Conservation (phyloP, 64 coral and sea anemone genomes). For the Dendronephthya gigantea region DNA sequence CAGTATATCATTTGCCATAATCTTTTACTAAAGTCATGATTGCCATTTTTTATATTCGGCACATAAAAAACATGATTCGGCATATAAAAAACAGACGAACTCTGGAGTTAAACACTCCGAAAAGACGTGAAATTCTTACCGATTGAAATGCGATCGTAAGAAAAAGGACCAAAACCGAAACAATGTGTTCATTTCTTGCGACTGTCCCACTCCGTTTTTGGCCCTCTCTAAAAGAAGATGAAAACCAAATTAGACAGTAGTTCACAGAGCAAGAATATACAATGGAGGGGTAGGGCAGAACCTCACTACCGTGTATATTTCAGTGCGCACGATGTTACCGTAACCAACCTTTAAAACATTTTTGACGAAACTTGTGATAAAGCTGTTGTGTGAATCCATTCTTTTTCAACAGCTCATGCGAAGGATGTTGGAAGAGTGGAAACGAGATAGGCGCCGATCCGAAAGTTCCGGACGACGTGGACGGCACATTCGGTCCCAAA, state of each 20-base stretch:
- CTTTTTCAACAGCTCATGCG: constrained; percentile 78
- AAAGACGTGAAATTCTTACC: constrained; percentile 28
- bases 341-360: constrained; percentile 77
- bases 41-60: too few relatives aligned
- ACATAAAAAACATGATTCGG: too few relatives aligned
- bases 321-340: not conserved
- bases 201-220: constrained; percentile 77
- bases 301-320: too few relatives aligned
- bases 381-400: constrained; percentile 89
- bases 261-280: not conserved
- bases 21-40: too few relatives aligned
- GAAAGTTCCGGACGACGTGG: constrained; percentile 39
- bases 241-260: not conserved
- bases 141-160: constrained; percentile 83
- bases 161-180: constrained; percentile 99
- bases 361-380: constrained; percentile 72
- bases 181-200: constrained; percentile 89
- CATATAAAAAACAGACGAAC: too few relatives aligned
- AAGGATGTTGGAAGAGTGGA: constrained; percentile 96
- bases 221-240: constrained; percentile 52
- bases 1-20: not conserved
- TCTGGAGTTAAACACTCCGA: too few relatives aligned
- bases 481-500: not conserved
- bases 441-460: constrained; percentile 81
- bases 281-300: not conserved